Evolutionary conservation across 2,113 vertebrate genomes (phyloP), one percentile per base, ranked within the genome.

Genomic region (Laticauda colubrina): DNA sequence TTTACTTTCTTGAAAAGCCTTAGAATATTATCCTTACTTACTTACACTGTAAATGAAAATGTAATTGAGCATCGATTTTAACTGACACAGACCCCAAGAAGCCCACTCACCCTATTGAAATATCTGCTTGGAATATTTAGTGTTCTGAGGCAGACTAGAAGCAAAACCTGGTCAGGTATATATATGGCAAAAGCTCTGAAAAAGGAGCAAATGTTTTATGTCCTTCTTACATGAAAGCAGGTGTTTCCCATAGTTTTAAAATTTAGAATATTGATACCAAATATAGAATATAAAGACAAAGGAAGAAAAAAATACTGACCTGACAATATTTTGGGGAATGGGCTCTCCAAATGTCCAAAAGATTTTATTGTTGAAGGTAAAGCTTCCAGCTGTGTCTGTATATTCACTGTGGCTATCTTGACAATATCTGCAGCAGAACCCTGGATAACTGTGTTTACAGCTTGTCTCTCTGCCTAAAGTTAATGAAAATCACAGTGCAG

Each of bases 401-500:
- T 99, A 95, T 98, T 99, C 92, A 99, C 98, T 0, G 99, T 99
- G 85, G 99, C 99, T 15, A 97, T 97, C 97, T 99, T 99, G 39
- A 99, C 98, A 39, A 99, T 98, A 96, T 99, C 99, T 11, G 99
- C 99, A 0, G 99, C 99, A 5, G 99, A 99, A 51, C 99, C 99
- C 96, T 99, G 99, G 10, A 99, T 99, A 2, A 98, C 98, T 6
- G 99, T 99, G 95, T 99, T 99, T 94, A 99, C 98, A 3, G 99
- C 99, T 96, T 99, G 99, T 15, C 99, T 98, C 95, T 99, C 99
- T 39, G 99, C 99, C 99, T 99, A 95, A 87, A 81, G 18, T 61
- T 81, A 45, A 93, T 15, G 94, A 90, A 91, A 89, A 93, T 2
- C 0, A 8, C 69, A 64, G 92, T 96, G 91, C 95, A 94, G 6